Evolutionary conservation across 2,888 invertebrate genomes (phyloP), one percentile per base, ranked within the genome.

Genomic region (Xestoiulus laeticollis): DNA sequence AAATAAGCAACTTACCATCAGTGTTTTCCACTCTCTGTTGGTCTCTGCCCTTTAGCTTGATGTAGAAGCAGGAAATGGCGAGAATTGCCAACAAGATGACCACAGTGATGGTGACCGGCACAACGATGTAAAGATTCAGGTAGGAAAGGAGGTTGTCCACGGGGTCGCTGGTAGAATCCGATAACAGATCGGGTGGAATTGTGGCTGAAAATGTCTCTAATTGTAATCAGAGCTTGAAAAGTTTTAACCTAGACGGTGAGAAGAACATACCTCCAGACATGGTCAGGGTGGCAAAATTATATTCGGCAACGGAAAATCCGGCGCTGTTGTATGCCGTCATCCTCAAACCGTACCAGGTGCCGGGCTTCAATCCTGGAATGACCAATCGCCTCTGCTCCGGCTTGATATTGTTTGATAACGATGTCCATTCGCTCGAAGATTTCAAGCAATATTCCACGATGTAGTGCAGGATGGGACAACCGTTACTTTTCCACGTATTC

Each of bases 271-370:
- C 91, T 88, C 92, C 92, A 32, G 90, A 89, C 89, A 90, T 91
- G 0, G 91, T 91, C 0, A 92, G 90, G 0, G 92, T 92, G 14
- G 91, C 90, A 89, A n/a, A n/a, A 92, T 91, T 90, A 33, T 92
- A 91, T 5, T 91, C 89, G 59, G 91, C 91, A 82, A 92, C 91
- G 0, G 92, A 91, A 6, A 91, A 91, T 0, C 92, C 92, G 16
- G 92, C 92, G 32, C 91, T 91, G 89, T 92, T 92, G 89, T 91
- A 91, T 1, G 92, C 92, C 0, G 91, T 91, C n/a, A 92, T 91
- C 38, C 90, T 90, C 90, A 92, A 91, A 33, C 90, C 90, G n/a
- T n/a, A 89, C 91, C 92, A 91, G 3, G 92, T 92, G 22, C 91
- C 91, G 0, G 92, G 91, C 38, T 90, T 90, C 6, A 92, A 90